Base-by-base conservation (phyloP, 2,888 invertebrate species). In the Protonemura montana region DNA sequence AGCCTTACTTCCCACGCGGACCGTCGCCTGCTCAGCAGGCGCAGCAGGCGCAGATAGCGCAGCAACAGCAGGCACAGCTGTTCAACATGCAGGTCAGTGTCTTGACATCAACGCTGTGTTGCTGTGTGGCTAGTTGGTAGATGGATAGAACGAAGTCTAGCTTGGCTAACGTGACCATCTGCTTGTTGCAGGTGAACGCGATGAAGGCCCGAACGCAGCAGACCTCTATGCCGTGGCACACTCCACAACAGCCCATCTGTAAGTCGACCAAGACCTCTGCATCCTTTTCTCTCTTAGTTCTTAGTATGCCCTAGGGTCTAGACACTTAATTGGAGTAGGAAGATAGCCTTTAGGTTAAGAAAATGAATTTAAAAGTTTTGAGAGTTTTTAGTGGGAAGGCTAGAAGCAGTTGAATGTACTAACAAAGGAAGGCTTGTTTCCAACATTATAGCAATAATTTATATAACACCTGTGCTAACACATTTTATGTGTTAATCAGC, bases 221-320 rank as follows among this genome's bases (percentile, higher is more conserved):
- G 88, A 91, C 85, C 10, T 41, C 77, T 29, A 76, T 87, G 25
- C 88, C 88, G 78, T 92, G 91, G 92, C 92, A 91, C 89, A 90
- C 89, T 76, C 89, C 90, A 5, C 90, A 89, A 85, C 89, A 89
- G 81, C 82, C 85, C 25, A 26, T 25, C 35, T 42, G 84, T 84
- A 16, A 21, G 59, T 59, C 21, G 59, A 21, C 2, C 16, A 59
- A 10, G 59, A 13, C 59, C 21, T 59, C 1, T 59, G 3, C 59
- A 35, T 35, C n/a, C n/a, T n/a, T n/a, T n/a, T n/a, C n/a, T n/a
- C n/a, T n/a, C n/a, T n/a, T n/a, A n/a, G n/a, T n/a, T n/a, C n/a
- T n/a, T n/a, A n/a, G n/a, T n/a, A n/a, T n/a, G n/a, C n/a, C n/a
- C n/a, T n/a, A n/a, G n/a, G n/a, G n/a, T n/a, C n/a, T n/a, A n/a